Evolutionary conservation across 2,888 invertebrate species (phyloP).

Genomic region (Palloptera scutellata): DNA sequence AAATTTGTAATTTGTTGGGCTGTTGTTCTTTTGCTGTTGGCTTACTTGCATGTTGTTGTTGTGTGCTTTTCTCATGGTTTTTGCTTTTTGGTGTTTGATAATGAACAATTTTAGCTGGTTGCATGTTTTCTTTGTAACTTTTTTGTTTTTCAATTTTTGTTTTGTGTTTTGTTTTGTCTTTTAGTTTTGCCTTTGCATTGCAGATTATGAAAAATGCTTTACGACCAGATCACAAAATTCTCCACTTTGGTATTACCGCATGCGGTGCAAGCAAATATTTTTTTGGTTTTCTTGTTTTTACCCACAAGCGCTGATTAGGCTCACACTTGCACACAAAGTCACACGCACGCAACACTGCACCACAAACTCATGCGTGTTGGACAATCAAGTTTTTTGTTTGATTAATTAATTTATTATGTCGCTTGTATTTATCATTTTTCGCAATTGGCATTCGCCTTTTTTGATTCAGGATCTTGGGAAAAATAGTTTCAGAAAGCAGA

Average conservation of each 20-base stretch:
- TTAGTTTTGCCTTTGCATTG: not conserved
- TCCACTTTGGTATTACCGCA: not conserved
- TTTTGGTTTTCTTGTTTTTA: not conserved
- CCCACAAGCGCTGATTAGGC: no score
- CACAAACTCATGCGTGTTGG: not conserved
- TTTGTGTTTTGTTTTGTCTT: not conserved
- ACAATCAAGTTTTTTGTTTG: not conserved
- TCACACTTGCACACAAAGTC: not conserved
- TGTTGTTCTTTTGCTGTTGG: conserved; percentile 12
- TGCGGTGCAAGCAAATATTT: conserved; percentile 2
- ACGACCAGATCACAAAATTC: not conserved
- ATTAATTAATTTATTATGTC: conserved; percentile 12
- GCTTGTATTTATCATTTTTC: conserved; percentile 1
- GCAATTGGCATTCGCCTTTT: not conserved
- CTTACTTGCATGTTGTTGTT: not conserved
- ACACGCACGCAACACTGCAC: no score
- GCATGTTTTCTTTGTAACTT: not conserved
- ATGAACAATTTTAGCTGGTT: not conserved
- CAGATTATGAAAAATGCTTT: not conserved
- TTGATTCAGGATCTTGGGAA: not conserved
- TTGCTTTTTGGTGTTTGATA: no score
- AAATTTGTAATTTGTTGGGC: conserved; percentile 36
- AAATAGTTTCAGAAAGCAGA: not conserved
- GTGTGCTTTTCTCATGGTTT: no score
- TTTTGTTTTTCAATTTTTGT: not conserved